Evolutionary conservation across 2,797 vertebrate species (phyloP), one percentile per base, ranked within the genome.

Genomic region (Pitangus sulphuratus): DNA sequence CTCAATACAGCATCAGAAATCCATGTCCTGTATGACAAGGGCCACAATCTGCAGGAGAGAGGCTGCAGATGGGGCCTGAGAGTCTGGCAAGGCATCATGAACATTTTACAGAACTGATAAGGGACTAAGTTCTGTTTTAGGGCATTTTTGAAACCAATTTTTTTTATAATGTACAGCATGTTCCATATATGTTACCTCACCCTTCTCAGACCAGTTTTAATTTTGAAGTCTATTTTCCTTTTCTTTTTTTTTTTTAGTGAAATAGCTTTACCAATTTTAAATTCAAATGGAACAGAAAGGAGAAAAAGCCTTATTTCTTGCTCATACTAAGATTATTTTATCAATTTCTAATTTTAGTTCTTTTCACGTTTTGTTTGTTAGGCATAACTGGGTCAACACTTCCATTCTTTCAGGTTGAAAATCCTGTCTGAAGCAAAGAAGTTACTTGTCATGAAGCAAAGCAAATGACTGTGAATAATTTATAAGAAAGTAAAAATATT

Each of bases 401-500:
- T 95, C 61, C 71, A 77, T 89, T 88, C 89, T 93, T 94, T 89
- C 89, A 95, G 87, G 92, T 95, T 93, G 93, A 95, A 96, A 96
- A 95, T 93, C 76, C 74, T 93, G 80, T 93, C 91, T 96, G 93
- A 91, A 70, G 74, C 93, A 91, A 95, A 95, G 91, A 92, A 95
- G 83, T 91, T 93, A 74, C 94, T 95, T 96, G 94, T 95, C 94
- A 95, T 2, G 74, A 90, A 91, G 93, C 58, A 96, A 93, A 91
- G 94, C 83, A 94, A 96, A 95, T 48, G 74, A 60, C 77, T 90
- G 58, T 97, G 95, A 96, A 97, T 96, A 96, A 96, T 96, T 97
- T 96, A 96, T 96, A 84, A 95, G 95, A 86, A 96, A 95, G 87
- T 88, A 96, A 96, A 96, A 96, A 95, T 95, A 97, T 94, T 91